Evolutionary conservation across 1,140 invertebrate genomes (phyloP).

Genomic region (Hylaeus volcanicus): DNA sequence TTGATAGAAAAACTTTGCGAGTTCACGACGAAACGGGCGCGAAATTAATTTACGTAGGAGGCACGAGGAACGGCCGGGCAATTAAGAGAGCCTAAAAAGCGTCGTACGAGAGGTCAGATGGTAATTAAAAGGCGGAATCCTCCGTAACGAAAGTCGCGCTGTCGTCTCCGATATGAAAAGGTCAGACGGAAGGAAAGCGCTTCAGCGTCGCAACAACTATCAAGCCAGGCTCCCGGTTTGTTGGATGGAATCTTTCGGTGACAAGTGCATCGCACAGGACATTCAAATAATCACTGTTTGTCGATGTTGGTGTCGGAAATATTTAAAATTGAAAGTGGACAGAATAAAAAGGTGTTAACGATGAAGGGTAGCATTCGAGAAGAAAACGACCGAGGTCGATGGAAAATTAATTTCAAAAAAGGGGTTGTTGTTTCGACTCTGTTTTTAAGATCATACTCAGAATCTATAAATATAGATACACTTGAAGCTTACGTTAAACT

Average conservation of each 20-base stretch:
- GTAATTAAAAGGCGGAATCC: conserved; percentile 23
- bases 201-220: background rate
- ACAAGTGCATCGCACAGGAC: too few relatives aligned
- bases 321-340: too few relatives aligned
- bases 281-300: too few relatives aligned
- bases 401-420: background rate
- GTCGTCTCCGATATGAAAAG: background rate
- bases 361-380: background rate
- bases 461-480: too few relatives aligned
- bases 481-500: too few relatives aligned
- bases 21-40: background rate
- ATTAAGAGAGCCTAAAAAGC: background rate
- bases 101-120: background rate
- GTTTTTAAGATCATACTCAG: too few relatives aligned
- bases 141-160: background rate
- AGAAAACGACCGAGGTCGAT: background rate
- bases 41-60: background rate
- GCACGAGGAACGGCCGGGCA: background rate
- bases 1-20: background rate
- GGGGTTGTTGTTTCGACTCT: too few relatives aligned
- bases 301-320: too few relatives aligned
- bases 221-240: too few relatives aligned
- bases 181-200: background rate
- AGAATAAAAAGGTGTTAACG: too few relatives aligned
- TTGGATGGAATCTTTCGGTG: too few relatives aligned